Evolutionary conservation across 2,888 invertebrate genomes (phyloP), one percentile per base, ranked within the genome.

Genomic region (Teinopalpus imperialis): DNA sequence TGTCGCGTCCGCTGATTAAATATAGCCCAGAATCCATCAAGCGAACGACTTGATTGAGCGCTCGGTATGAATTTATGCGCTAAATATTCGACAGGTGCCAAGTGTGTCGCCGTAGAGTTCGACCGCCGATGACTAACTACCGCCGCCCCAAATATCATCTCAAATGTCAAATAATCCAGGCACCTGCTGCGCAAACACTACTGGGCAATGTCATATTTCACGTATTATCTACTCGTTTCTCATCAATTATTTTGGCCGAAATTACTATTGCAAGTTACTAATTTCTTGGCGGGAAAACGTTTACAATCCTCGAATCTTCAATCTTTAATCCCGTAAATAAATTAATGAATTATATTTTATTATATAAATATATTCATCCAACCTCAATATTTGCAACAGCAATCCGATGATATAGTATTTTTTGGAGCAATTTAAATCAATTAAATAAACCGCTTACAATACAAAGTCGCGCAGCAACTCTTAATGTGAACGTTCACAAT

Each of bases 61-160:
- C 78, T 79, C 77, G 83, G 81, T 86, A 87, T 88, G 88, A 82
- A 87, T 88, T 87, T 87, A 87, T 87, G 83, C 81, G 81, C 77
- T 75, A 82, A 87, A 85, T 89, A 88, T 89, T 89, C 86, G 86
- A 85, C 85, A 85, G 82, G 87, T 89, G 89, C 89, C 89, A 89
- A 89, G 88, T 89, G 89, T 89, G 89, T 83, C 89, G 83, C 81
- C 75, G 74, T 67, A 75, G 75, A 76, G 85, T 81, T 82, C 86
- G 86, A 81, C 74, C 72, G 69, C 73, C 76, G 81, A 88, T 88
- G 88, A 88, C 86, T 88, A 88, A 87, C 86, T 85, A 74, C 46
- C 46, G 35, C 3, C 81, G 86, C 77, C 82, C 88, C 81, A 80
- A 86, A 86, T 87, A 82, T 86, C 78, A 81, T 78, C 81, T 72